Evolutionary conservation across 2,888 invertebrate species (phyloP).

Genomic region (Euclidia mi): DNA sequence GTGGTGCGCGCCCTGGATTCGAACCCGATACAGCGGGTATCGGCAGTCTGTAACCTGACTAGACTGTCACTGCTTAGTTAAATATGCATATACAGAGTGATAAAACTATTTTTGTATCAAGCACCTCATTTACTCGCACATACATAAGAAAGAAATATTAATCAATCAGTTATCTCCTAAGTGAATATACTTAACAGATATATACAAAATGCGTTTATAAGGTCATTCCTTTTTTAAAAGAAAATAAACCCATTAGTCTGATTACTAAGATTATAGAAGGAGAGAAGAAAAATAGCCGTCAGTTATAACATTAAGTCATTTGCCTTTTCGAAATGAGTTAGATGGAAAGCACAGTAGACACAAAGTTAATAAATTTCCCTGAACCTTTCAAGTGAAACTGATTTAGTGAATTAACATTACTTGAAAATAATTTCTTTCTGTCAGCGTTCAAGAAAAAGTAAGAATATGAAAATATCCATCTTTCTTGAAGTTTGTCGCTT

Average conservation of each 20-base stretch:
- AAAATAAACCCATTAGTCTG: constrained; percentile 17
- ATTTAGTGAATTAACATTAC: constrained; percentile 46
- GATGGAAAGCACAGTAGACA: constrained; percentile 38
- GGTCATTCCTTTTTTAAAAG: too few relatives aligned
- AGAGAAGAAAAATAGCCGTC: constrained; percentile 28
- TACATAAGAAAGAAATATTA: too few relatives aligned
- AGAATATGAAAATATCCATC: constrained; percentile 16
- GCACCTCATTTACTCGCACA: too few relatives aligned
- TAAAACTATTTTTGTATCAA: too few relatives aligned
- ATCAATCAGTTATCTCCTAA: too few relatives aligned
- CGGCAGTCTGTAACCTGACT: too few relatives aligned
- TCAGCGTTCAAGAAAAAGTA: constrained; percentile 2
- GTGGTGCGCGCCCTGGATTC: too few relatives aligned
- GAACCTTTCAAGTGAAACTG: constrained; percentile 41
- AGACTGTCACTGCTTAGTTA: too few relatives aligned
- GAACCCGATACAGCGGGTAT: too few relatives aligned
- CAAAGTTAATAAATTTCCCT: constrained; percentile 39
- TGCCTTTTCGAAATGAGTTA: constrained; percentile 27
- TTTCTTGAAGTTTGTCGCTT: constrained; percentile 10
- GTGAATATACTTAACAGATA: too few relatives aligned
- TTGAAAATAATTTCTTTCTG: constrained; percentile 39
- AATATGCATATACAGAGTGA: too few relatives aligned
- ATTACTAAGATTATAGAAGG: constrained; percentile 27
- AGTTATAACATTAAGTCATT: constrained; percentile 20
- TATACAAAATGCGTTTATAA: too few relatives aligned